Evolutionary conservation across 2,888 invertebrate genomes (phyloP).

Genomic region (Antitype chi): DNA sequence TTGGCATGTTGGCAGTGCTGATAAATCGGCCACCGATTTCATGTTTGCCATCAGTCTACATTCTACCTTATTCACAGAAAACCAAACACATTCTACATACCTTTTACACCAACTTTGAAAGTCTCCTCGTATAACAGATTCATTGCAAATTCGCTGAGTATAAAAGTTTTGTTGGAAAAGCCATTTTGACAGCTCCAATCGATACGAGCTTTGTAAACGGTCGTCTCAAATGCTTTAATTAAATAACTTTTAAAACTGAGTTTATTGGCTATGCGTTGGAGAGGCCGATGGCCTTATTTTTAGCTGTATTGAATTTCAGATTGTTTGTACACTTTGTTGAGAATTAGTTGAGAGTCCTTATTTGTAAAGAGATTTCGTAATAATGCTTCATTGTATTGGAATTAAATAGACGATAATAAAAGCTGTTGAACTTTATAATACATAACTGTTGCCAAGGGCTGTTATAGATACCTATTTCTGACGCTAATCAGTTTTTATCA

Average conservation of each 20-base stretch:
- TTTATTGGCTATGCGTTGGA: conserved; percentile 28
- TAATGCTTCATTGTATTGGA: not conserved
- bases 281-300: conserved; percentile 15
- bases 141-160: conserved; percentile 69
- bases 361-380: not conserved
- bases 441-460: not conserved
- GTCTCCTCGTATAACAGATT: conserved; percentile 57
- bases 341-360: not conserved
- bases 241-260: conserved; percentile 52
- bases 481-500: not conserved
- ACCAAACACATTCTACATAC: conserved; percentile 64
- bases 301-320: conserved; percentile 10
- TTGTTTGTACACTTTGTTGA: conserved; percentile 9
- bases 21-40: not conserved
- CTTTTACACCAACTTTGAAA: conserved; percentile 69
- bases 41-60: not conserved
- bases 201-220: conserved; percentile 39
- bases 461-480: not conserved
- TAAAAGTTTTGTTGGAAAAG: conserved; percentile 48
- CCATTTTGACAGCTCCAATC: conserved; percentile 51
- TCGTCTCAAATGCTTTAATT: conserved; percentile 48
- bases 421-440: not conserved
- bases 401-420: not conserved
- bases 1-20: not conserved
- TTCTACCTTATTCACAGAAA: conserved; percentile 6